Evolutionary conservation across 2,888 invertebrate genomes (phyloP), one percentile per base, ranked within the genome.

Genomic region (Alsophila aescularia): DNA sequence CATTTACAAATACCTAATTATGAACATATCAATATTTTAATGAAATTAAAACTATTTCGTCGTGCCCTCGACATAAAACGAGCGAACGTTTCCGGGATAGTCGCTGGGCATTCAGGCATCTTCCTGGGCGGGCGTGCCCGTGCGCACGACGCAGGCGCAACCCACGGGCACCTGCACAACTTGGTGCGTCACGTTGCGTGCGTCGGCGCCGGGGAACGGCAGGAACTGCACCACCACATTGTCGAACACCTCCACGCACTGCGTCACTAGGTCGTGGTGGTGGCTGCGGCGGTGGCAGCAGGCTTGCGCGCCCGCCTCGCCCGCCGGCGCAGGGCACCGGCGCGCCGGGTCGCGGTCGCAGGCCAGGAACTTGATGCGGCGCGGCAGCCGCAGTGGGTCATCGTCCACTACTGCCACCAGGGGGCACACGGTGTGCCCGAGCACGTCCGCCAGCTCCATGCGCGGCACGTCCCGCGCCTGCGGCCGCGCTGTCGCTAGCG

Each of bases 341-440:
- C 24, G 45, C 52, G 64, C 48, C 2, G 76, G 73, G 9, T 67
- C 64, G 12, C 61, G 59, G 16, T 66, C 75, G 62, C 85, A 85
- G 60, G 61, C 64, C 42, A 85, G 62, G 65, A 73, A 66, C 64
- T 83, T 84, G 62, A 85, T 85, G 43, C 67, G 60, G 15, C 70
- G 72, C 53, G 85, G 85, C 49, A 80, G 67, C 10, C 85, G 72
- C 18, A 65, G 56, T 7, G 60, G 52, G 66, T 81, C 48, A 9
- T 57, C 63, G 70, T 83, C 71, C 54, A 69, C 64, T 5, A 58
- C 59, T 60, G 81, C 74, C 35, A 21, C 45, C 18, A 52, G 51
- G 16, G 51, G 56, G 15, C 56, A 56, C 36, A 48, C 27, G 18
- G 56, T 47, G 43, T 51, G 60, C 58, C 75, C 70, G 27, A 76